A percentile compares a stretch with the other conserved stretches of the same genome.
Evolutionary conservation across 2,113 vertebrate genomes (phyloP).

Genomic region (Semicossyphus pulcher): DNA sequence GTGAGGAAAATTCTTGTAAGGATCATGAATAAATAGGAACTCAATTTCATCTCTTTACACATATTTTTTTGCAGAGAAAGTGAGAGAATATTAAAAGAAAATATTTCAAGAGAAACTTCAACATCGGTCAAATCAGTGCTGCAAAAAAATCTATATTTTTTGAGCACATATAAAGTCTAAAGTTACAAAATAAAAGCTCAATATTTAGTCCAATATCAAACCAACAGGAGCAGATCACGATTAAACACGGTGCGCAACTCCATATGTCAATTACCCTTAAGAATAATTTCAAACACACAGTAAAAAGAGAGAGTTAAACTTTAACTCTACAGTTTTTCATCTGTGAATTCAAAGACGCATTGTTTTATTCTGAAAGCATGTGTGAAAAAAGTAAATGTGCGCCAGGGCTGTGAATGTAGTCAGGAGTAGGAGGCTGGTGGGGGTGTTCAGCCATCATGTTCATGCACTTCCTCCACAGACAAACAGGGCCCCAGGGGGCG

Average conservation of each 20-base stretch:
- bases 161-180: neutral
- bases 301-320: neutral
- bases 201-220: neutral
- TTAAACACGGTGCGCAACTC: too few species aligned
- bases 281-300: neutral
- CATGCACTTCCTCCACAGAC: conserved; percentile 68
- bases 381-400: neutral
- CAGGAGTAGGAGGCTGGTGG: conserved; percentile 1
- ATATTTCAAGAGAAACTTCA: neutral
- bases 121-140: neutral
- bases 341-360: too few species aligned
- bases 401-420: conserved; percentile 4
- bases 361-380: neutral
- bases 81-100: neutral
- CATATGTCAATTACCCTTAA: too few species aligned
- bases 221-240: neutral
- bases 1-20: neutral
- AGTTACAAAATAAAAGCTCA: neutral
- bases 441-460: conserved; percentile 43
- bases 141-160: neutral
- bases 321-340: neutral
- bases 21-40: too few species aligned
- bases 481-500: conserved; percentile 45
- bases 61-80: neutral
- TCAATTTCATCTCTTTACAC: too few species aligned